Percentiles rank a stretch among this genome's conserved stretches.
These are phyloP conservation scores for Psittacula derbiana DNA, from an alignment of 2,797 vertebrate genomes.

Conservation along the genomic window DNA sequence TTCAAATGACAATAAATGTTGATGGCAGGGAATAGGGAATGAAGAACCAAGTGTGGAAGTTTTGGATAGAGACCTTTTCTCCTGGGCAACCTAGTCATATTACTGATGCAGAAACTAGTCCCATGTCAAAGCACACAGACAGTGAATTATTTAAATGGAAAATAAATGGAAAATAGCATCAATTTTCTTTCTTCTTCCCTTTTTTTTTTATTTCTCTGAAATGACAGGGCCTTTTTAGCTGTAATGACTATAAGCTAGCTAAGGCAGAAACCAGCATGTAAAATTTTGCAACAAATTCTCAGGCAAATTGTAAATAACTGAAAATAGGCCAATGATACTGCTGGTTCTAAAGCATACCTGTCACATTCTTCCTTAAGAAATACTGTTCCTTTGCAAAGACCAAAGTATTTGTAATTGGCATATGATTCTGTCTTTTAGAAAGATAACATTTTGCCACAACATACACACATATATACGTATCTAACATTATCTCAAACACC, in stretches of 20 bases:
- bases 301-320: not conserved
- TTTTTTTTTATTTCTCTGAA: not conserved
- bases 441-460: not conserved
- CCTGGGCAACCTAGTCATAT: accelerated
- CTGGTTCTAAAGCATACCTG: not conserved
- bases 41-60: not conserved
- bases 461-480: not conserved
- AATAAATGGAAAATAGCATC: not conserved
- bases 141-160: not conserved
- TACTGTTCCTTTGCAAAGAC: not conserved
- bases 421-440: not conserved
- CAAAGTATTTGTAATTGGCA: not conserved
- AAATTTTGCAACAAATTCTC: not conserved
- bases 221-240: not conserved
- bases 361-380: not conserved
- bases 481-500: not conserved
- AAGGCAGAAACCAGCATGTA: not conserved
- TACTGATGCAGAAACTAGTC: not conserved
- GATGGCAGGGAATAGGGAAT: not conserved
- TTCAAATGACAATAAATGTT: not conserved
- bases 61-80: not conserved
- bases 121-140: not conserved
- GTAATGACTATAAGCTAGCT: not conserved
- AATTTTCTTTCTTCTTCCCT: accelerated
- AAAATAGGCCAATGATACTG: not conserved